Base-by-base conservation (phyloP, 1,140 invertebrate species). In the Caenorhabditis briggsae region DNA sequence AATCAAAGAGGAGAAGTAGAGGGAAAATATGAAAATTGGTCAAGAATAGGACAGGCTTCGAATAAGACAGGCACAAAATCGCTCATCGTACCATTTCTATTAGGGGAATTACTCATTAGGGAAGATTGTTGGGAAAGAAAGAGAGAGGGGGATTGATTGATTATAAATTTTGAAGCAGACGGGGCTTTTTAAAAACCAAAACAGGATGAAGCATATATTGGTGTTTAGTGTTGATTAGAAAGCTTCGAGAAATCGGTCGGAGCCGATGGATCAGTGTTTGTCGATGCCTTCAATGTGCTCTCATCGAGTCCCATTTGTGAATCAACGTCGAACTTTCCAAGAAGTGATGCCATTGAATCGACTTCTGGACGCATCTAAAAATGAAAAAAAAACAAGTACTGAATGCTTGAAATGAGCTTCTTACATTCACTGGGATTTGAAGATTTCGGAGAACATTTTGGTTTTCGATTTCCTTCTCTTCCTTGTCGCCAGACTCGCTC, bases 281-380 rank as follows among this genome's bases (percentile, higher is more conserved):
- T 86, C 7, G 83, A 55, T 7, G 87, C 89, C 55, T 90, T 90
- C 33, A 90, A 65, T 14, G 89, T 90, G n/a, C 89, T 90, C 59
- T 90, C 89, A 46, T 90, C 89, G 5, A 58, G 46, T 46, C 82
- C 61, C 33, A 53, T 82, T 25, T 88, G 82, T 2, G 89, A 87
- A 78, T 90, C 87, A 56, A 90, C 84, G 56, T 90, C 88, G 74
- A 90, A 90, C 46, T 89, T 86, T 23, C 89, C 89, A 18, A 90
- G 83, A 16, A 90, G 58, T 2, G 89, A 90, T 14, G 89, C 89
- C 88, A 90, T 88, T 7, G 86, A 46, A 74, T 90, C 89, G 6
- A 90, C 25, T 78, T 88, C 88, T 48, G 83, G 59, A n/a, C 82
- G 64, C 53, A 86, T 82, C 85, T 86, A 25, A 25, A 86, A 82